Evolutionary conservation across 1,140 invertebrate genomes (phyloP).

Genomic region (Leptopilina clavipes): DNA sequence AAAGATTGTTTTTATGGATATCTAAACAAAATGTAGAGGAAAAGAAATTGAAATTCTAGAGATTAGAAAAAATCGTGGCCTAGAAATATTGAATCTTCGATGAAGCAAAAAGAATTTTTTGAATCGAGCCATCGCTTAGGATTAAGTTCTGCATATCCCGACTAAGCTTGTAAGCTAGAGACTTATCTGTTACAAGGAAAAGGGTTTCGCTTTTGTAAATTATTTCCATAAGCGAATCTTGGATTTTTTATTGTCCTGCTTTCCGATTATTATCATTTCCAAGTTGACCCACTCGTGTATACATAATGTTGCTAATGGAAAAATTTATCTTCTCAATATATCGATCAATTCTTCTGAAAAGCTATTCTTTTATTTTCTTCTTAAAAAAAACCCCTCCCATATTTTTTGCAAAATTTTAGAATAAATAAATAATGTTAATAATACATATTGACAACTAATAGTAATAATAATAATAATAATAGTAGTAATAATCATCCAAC

Average conservation of each 20-base stretch:
- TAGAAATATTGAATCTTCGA: neutral
- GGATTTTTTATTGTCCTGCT: neutral
- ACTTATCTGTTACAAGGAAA: conserved; percentile 20
- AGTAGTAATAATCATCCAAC: no score
- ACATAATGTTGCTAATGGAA: conserved; percentile 2
- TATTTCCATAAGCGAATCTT: neutral
- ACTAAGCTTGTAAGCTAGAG: conserved; percentile 28
- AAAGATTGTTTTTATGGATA: neutral
- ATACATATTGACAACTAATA: no score
- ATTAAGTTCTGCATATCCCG: conserved; percentile 10
- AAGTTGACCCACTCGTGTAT: neutral
- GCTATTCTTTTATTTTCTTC: neutral
- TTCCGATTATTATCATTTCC: neutral
- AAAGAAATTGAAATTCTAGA: neutral
- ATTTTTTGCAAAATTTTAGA: no score
- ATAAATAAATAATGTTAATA: no score
- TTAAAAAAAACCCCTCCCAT: no score
- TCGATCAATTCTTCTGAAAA: neutral
- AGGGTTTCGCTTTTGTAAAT: conserved; percentile 27
- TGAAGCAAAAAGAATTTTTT: conserved; percentile 18
- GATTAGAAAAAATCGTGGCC: neutral
- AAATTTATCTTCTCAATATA: neutral
- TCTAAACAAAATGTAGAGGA: neutral
- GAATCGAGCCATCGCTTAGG: conserved; percentile 23
- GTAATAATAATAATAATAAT: no score